A percentile compares a stretch with the other conserved stretches of the same genome.
These are phyloP conservation scores for Garra rufa DNA, from an alignment of 2,113 vertebrate genomes.

Conservation along the genomic window DNA sequence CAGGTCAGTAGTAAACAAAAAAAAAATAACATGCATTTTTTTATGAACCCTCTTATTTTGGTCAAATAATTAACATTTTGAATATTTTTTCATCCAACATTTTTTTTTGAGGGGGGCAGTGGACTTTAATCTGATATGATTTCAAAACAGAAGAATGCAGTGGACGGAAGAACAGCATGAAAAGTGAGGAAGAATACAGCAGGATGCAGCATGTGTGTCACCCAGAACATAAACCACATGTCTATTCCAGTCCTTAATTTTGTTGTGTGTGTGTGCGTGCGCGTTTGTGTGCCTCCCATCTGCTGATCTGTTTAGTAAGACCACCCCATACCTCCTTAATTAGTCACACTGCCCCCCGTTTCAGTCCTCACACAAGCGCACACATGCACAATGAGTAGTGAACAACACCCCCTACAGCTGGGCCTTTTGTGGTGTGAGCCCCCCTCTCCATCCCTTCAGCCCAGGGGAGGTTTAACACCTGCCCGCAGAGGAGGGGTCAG, in stretches of 20 bases:
- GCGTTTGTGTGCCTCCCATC: constrained; percentile 40
- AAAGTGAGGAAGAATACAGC: background rate
- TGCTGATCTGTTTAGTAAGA: constrained; percentile 49
- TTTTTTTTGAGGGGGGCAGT: background rate
- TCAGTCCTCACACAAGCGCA: constrained; percentile 34
- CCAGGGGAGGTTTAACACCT: constrained; percentile 73
- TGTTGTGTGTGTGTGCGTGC: background rate
- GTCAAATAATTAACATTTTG: too few species aligned
- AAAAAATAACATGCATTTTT: too few species aligned
- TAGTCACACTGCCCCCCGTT: constrained; percentile 38
- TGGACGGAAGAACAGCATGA: background rate
- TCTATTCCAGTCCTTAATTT: background rate
- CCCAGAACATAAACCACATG: constrained; percentile 29
- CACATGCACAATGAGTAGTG: constrained; percentile 35
- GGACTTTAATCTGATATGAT: background rate
- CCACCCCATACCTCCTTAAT: constrained; percentile 43
- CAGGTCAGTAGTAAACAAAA: too few species aligned
- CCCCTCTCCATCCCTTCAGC: constrained; percentile 55
- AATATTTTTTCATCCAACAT: too few species aligned
- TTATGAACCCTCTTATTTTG: too few species aligned
- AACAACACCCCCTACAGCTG: constrained; percentile 58
- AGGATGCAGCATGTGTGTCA: background rate
- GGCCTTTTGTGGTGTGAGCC: constrained; percentile 50
- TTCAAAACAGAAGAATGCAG: constrained; percentile 1
- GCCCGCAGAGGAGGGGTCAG: constrained; percentile 63